Base-by-base conservation (phyloP, 2,797 vertebrate species). In the Hypotaenidia philippensis region DNA sequence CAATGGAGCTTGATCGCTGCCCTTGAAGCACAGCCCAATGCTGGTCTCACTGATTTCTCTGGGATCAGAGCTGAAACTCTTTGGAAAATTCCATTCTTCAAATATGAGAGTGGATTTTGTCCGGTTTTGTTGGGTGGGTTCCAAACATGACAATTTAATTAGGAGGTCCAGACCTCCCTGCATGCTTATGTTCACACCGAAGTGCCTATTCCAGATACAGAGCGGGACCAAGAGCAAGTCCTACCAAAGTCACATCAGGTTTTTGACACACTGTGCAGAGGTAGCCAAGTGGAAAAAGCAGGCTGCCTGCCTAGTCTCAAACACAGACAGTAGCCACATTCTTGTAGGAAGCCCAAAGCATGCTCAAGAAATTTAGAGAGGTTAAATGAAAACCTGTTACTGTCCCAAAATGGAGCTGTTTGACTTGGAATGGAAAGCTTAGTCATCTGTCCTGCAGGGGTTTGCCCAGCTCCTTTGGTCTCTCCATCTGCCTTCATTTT, bases 321-420 rank as follows among this genome's bases (percentile, higher is more conserved):
- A 68, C n/a, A 83, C 77, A 93, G 74, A 89, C 89, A 93, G 93
- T 70, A 87, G 64, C 84, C 91, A 90, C 59, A 44, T 90, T 91
- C 87, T 68, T 92, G 68, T 61, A 61, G 83, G 75, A 87, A 94
- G 57, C 47, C 71, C 92, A 85, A 10, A 41, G 65, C 89, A 55
- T 70, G 70, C 89, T 95, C 83, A 75, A 90, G 89, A 95, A 96
- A 44, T 34, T 25, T 6, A 45, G 76, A 83, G 57, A 89, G 44
- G n/a, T n/a, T 61, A 88, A 95, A 69, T 45, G 32, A 86, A 91
- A 96, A 87, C 47, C 68, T 95, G 55, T 68, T 93, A 66, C 63
- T 77, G 6, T 92, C 86, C 90, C 86, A 60, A 29, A 95, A 64
- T 25, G 56, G 71, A 83, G 66, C 80, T 80, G 78, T 41, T 97